These are phyloP conservation scores for Entomobrya proxima DNA, from an alignment of 2,888 invertebrate species.

Conservation along the genomic window DNA sequence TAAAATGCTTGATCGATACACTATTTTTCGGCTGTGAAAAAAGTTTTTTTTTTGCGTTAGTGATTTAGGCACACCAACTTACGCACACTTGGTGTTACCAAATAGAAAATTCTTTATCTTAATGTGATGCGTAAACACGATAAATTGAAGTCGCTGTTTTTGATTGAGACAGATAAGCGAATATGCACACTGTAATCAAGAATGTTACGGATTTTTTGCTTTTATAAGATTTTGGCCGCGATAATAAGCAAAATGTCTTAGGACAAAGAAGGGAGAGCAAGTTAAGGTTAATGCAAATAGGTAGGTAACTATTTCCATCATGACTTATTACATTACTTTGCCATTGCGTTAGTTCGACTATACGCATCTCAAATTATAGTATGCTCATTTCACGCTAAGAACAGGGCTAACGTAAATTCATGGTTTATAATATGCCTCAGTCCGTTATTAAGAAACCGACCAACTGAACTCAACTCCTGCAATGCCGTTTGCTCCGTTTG, in stretches of 20 bases:
- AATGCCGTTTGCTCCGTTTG: background rate
- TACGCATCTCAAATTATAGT: background rate
- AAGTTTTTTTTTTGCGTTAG: no score
- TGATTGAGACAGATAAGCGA: background rate
- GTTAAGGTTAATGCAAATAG: no score
- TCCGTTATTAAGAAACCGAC: background rate
- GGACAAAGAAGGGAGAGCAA: no score
- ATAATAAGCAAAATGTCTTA: conserved; percentile 16
- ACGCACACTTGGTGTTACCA: no score
- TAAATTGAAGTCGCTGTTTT: background rate
- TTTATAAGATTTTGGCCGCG: background rate
- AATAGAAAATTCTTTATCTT: background rate
- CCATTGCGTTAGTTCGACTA: background rate
- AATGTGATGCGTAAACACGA: background rate
- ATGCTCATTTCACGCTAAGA: background rate
- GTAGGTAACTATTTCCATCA: no score
- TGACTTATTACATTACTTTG: no score
- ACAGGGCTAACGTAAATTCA: background rate
- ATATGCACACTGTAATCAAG: background rate
- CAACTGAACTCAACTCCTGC: background rate
- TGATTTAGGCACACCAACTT: no score
- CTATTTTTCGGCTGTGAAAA: no score
- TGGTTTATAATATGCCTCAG: background rate
- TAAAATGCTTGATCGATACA: background rate
- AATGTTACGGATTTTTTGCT: conserved; percentile 26